Base-by-base conservation (phyloP, 2,113 vertebrate genomes). In the Acanthochromis polyacanthus region DNA sequence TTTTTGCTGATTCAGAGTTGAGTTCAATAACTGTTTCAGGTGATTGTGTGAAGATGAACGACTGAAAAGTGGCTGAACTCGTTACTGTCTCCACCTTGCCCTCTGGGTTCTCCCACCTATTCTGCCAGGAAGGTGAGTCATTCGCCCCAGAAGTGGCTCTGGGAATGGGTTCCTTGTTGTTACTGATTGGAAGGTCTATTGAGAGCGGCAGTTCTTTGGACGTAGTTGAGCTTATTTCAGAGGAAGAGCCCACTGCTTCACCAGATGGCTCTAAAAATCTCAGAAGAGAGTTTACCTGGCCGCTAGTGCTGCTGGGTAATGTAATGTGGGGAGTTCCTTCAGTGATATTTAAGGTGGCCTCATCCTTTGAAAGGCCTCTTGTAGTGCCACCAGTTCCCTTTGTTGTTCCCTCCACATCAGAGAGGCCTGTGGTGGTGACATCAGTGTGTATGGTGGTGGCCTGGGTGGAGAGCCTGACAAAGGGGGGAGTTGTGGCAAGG, bases 11-110 rank as follows among this genome's bases (percentile, higher is more conserved):
- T 30, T 84, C 87, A 58, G 72, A 38, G 60, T 50, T 1, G 0
- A 94, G 82, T 64, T 93, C 93, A 62, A 89, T 71, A 78, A 93
- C 88, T 10, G 93, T 93, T 79, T 94, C 92, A 25, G 82, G 85
- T 10, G 85, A 61, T 16, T 75, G 81, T 22, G 78, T 80, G 8
- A 30, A 32, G 69, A 51, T 16, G 8, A 57, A 1, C 0, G 23
- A 57, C 53, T n/a, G 58, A 25, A 48, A 55, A 15, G 79, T 23
- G 58, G 66, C 20, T 58, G 96, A 92, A 80, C 93, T 90, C 62
- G 94, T 94, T 75, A 95, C 96, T 8, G 32, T 2, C 28, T 62
- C 78, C 9, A 53, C 40, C 17, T 52, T 82, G 12, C 19, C 66
- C n/a, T 82, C 78, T 25, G 71, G 22, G 16, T 64, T 61, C 52